Conservation (phyloP, 1,140 invertebrate genomes). For the Goniozus legneri region DNA sequence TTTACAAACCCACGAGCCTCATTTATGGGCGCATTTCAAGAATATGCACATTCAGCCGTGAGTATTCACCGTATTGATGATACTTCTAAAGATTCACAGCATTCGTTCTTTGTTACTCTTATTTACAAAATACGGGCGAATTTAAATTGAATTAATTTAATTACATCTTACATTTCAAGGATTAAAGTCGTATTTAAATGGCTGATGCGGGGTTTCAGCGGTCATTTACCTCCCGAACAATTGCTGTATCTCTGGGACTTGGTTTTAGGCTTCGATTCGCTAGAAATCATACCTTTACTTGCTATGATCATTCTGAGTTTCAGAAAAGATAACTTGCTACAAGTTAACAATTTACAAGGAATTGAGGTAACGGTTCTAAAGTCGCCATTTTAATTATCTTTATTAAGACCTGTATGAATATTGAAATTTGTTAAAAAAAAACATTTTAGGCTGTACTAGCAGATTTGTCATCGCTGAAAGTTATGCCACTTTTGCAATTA, state of each 20-base stretch:
- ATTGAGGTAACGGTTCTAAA: constrained; percentile 64
- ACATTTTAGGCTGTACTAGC: constrained; percentile 77
- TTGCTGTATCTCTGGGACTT: constrained; percentile 89
- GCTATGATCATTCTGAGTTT: constrained; percentile 89
- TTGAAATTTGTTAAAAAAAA: too few relatives aligned
- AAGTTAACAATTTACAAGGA: constrained; percentile 78
- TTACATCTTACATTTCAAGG: constrained; percentile 54
- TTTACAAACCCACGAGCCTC: constrained; percentile 85
- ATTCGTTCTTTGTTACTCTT: background rate
- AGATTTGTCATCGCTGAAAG: constrained; percentile 84
- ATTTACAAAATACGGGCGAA: background rate
- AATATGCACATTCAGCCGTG: constrained; percentile 87
- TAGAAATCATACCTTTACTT: constrained; percentile 83
- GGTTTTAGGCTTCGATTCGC: constrained; percentile 85
- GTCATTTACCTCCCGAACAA: constrained; percentile 88
- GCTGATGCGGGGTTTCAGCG: constrained; percentile 92
- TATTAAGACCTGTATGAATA: too few relatives aligned
- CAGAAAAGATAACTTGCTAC: constrained; percentile 86
- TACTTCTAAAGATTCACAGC: background rate
- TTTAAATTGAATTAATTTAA: too few relatives aligned
- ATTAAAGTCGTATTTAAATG: constrained; percentile 90
- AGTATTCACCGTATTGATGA: constrained; percentile 53
- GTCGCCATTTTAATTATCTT: too few relatives aligned
- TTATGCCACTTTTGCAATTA: constrained; percentile 79
- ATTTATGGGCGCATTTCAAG: constrained; percentile 86